Conservation (phyloP, 2,113 vertebrate genomes). For the Gambusia affinis region DNA sequence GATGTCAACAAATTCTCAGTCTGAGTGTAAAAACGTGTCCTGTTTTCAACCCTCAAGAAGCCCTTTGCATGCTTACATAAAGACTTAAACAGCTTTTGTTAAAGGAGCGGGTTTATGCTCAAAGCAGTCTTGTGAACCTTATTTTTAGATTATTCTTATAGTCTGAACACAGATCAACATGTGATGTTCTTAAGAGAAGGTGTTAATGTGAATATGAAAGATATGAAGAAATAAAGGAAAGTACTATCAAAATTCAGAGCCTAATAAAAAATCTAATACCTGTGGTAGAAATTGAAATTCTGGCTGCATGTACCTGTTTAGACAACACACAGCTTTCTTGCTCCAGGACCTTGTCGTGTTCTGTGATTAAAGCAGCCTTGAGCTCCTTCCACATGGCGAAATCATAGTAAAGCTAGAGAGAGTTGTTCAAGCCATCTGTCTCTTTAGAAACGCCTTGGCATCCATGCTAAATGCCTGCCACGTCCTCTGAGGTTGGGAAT, state of each 20-base stretch:
- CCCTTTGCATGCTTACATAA: neutral
- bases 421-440: slow-evolving; percentile 56
- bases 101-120: neutral
- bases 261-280: neutral
- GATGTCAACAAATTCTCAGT: neutral
- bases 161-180: neutral
- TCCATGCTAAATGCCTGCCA: neutral
- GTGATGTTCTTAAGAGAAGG: neutral
- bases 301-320: slow-evolving; percentile 1
- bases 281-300: slow-evolving; percentile 15
- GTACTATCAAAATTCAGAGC: neutral
- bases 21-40: neutral
- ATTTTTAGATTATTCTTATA: neutral
- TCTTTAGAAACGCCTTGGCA: slow-evolving; percentile 38
- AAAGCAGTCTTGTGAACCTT: neutral
- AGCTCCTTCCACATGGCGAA: slow-evolving; percentile 27
- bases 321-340: neutral
- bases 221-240: neutral
- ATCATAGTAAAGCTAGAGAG: slow-evolving; percentile 39
- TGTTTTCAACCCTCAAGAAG: neutral
- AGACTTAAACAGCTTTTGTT: neutral
- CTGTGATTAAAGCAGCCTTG: slow-evolving; percentile 42
- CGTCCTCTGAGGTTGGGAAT: slow-evolving; percentile 29
- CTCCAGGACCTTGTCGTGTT: slow-evolving; percentile 32
- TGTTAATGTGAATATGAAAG: neutral